phyloP scores from a whole-genome alignment of 2,113 vertebrate species.

The Macrotus californicus region DNA sequence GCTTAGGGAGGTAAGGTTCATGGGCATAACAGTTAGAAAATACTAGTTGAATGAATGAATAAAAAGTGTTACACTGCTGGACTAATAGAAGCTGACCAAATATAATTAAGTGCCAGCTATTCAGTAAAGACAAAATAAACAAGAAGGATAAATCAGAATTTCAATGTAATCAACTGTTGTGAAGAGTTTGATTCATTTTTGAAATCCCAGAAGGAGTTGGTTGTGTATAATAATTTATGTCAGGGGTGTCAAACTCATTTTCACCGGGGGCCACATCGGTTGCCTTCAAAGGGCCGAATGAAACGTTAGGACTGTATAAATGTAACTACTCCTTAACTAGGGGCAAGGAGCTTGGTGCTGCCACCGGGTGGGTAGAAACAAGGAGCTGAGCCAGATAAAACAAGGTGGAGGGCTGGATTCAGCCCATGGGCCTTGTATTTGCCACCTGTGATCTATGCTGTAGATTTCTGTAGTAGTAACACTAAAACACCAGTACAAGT shows the following conservation, averaged over 20 bases:
- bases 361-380: no score
- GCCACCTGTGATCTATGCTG: not conserved
- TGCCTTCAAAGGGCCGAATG: no score
- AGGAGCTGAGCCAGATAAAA: no score
- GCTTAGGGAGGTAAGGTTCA: not conserved
- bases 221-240: not conserved
- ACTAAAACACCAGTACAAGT: not conserved
- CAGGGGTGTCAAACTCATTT: no score
- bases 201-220: not conserved
- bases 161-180: not conserved
- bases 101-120: constrained; percentile 3
- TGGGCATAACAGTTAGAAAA: not conserved
- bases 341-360: no score
- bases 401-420: no score
- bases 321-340: no score
- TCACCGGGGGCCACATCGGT: no score
- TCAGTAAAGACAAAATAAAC: constrained; percentile 17
- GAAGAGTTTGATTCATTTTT: not conserved
- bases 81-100: not conserved
- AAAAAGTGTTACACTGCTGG: not conserved
- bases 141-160: constrained; percentile 2
- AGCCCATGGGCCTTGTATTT: no score
- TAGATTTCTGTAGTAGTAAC: not conserved
- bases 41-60: not conserved
- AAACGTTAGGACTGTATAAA: no score